A percentile compares a stretch with the other conserved stretches of the same genome.
These are phyloP conservation scores for Tyrophagus putrescentiae DNA, from an alignment of 1,140 invertebrate genomes.

Conservation along the genomic window DNA sequence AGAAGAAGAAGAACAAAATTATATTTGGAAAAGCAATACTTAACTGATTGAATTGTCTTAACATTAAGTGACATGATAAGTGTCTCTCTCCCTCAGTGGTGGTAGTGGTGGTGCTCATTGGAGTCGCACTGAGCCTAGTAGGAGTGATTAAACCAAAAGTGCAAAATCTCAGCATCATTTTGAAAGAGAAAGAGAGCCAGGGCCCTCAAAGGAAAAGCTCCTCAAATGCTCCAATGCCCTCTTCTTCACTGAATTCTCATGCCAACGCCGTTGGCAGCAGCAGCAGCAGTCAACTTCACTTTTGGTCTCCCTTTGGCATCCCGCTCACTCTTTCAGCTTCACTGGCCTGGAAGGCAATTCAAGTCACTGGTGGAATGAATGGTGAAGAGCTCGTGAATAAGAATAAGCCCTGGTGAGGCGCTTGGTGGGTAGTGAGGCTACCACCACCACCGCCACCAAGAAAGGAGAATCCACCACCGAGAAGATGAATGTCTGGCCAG, in stretches of 20 bases:
- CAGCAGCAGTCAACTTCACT: not conserved
- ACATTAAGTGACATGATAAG: conserved; percentile 8
- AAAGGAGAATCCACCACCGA: not conserved
- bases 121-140: too few relatives aligned
- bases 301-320: not conserved
- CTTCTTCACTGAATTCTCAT: not conserved
- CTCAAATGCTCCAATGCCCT: not conserved
- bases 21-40: too few relatives aligned
- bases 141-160: not conserved
- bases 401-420: not conserved
- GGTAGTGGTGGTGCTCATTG: not conserved
- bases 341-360: conserved; percentile 3
- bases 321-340: not conserved
- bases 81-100: not conserved
- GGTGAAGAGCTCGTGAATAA: too few relatives aligned
- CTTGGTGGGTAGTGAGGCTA: not conserved
- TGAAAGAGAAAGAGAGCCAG: too few relatives aligned
- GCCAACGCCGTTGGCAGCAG: not conserved
- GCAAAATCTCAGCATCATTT: too few relatives aligned
- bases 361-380: too few relatives aligned
- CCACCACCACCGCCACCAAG: not conserved
- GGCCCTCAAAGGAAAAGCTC: too few relatives aligned
- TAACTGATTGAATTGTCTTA: conserved; percentile 15
- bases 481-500: conserved; percentile 11
- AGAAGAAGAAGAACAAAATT: too few relatives aligned